Evolutionary conservation across 2,888 invertebrate species (phyloP).

Genomic region (Minunthozetes semirufus): DNA sequence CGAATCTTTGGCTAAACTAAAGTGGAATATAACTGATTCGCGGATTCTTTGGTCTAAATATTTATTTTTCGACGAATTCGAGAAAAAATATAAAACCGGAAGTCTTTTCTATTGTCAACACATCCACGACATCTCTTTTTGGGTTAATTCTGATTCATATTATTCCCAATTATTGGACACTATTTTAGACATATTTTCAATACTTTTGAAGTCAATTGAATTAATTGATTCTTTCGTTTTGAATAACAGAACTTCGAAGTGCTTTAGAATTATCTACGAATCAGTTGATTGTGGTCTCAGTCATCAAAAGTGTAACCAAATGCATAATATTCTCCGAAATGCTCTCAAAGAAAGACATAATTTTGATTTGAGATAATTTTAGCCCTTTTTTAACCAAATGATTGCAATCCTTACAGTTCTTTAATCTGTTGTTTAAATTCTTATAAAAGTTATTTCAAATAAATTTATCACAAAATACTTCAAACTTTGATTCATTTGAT

Average conservation of each 20-base stretch:
- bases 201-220: conserved; percentile 14
- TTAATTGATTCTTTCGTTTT: background rate
- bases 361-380: background rate
- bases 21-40: conserved; percentile 27
- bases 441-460: no score
- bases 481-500: no score
- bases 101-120: conserved; percentile 10
- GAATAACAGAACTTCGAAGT: background rate
- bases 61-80: conserved; percentile 1
- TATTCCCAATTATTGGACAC: conserved; percentile 5
- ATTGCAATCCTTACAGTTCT: no score
- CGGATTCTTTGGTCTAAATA: conserved; percentile 33
- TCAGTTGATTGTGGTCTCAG: conserved; percentile 15
- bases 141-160: conserved; percentile 5
- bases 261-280: conserved; percentile 23
- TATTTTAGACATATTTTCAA: conserved; percentile 4
- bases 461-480: no score
- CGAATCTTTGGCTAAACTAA: conserved; percentile 6
- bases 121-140: conserved; percentile 16
- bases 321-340: background rate
- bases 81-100: conserved; percentile 4
- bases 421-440: no score
- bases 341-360: background rate
- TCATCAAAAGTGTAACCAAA: conserved; percentile 11
- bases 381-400: no score